These are phyloP conservation scores for Dendrolimus houi DNA, from an alignment of 2,888 invertebrate species.

Conservation along the genomic window DNA sequence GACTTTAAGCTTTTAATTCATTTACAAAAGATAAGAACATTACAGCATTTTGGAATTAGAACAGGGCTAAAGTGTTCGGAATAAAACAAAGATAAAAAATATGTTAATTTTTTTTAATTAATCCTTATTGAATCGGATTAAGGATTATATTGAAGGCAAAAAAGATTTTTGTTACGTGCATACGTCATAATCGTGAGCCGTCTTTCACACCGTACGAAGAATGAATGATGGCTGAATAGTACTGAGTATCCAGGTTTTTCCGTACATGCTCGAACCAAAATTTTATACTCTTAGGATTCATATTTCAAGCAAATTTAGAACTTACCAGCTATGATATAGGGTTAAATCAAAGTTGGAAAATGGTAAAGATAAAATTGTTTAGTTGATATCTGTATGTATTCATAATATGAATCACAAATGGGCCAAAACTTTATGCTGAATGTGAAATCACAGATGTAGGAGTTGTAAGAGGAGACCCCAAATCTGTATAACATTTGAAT, in stretches of 20 bases:
- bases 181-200: conserved; percentile 60
- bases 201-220: conserved; percentile 60
- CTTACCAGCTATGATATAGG: conserved; percentile 14
- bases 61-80: no score
- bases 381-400: conserved; percentile 46
- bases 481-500: no score
- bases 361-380: conserved; percentile 17
- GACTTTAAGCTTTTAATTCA: no score
- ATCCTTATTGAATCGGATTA: background rate
- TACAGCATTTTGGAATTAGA: no score
- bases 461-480: no score
- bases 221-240: conserved; percentile 70
- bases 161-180: conserved; percentile 21
- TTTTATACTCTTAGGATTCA: conserved; percentile 10
- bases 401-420: conserved; percentile 47
- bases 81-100: no score
- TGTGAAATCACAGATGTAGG: conserved; percentile 21
- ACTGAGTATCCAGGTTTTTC: conserved; percentile 56
- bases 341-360: background rate
- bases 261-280: conserved; percentile 32
- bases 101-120: background rate
- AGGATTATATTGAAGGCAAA: background rate
- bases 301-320: conserved; percentile 14
- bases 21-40: no score
- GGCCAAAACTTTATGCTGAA: conserved; percentile 57